A percentile compares a stretch with the other conserved stretches of the same genome.
phyloP scores from a whole-genome alignment of 2,113 vertebrate genomes.

The Carassius gibelio region DNA sequence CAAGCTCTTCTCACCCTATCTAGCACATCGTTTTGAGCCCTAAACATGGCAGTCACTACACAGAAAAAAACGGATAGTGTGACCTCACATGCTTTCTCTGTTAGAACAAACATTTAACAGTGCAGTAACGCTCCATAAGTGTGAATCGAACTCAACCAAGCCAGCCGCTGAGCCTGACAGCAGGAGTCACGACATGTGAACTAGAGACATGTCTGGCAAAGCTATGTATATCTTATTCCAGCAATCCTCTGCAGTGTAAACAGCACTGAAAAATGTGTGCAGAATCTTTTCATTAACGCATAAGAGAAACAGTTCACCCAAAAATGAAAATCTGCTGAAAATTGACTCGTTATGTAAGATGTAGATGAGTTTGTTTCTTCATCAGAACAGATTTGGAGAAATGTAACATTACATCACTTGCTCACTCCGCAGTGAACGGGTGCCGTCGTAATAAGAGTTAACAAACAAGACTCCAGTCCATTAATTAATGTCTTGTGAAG shows the following conservation, averaged over 20 bases:
- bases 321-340: not conserved
- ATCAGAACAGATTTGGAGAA: too few species aligned
- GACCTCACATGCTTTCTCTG: constrained; percentile 1
- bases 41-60: constrained; percentile 12
- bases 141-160: constrained; percentile 8
- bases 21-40: too few species aligned
- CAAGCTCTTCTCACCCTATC: constrained; percentile 18
- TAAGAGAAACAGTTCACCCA: not conserved
- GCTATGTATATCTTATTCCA: not conserved
- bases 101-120: constrained; percentile 22
- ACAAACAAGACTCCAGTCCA: too few species aligned
- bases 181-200: not conserved
- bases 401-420: too few species aligned
- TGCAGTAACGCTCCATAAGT: not conserved
- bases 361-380: too few species aligned
- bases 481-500: too few species aligned
- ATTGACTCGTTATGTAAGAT: too few species aligned
- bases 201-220: constrained; percentile 1
- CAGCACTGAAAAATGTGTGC: not conserved
- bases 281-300: not conserved
- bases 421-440: too few species aligned
- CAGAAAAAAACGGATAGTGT: not conserved
- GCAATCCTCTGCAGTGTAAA: not conserved
- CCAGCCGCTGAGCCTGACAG: not conserved
- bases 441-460: too few species aligned